Evolutionary conservation across 2,888 invertebrate genomes (phyloP).

Genomic region (Torymus auratus): DNA sequence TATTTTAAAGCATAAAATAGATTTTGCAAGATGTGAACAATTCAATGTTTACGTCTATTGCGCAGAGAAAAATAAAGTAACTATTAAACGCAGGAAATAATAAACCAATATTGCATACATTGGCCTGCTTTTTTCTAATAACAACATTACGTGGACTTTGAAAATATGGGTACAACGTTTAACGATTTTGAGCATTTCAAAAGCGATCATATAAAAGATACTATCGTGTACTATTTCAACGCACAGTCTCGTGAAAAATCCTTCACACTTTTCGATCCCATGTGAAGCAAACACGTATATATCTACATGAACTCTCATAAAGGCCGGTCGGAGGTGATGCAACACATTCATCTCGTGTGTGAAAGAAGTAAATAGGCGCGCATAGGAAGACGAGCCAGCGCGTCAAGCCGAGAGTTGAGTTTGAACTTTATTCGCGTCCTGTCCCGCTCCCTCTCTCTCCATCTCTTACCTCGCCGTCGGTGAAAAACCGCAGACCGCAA

Average conservation of each 20-base stretch:
- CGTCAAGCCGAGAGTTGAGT: background rate
- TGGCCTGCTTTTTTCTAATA: background rate
- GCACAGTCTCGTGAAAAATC: conserved; percentile 9
- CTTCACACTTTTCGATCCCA: background rate
- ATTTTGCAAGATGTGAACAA: too few species aligned
- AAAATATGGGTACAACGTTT: too few species aligned
- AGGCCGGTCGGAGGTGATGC: background rate
- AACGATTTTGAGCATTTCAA: conserved; percentile 9
- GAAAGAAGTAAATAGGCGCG: too few species aligned
- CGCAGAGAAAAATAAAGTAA: background rate
- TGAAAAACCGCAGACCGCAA: conserved; percentile 46
- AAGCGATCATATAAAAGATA: conserved; percentile 16
- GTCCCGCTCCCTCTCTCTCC: too few species aligned
- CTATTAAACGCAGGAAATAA: conserved; percentile 17
- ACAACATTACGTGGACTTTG: background rate
- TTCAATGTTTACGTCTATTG: too few species aligned
- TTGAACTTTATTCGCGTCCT: conserved; percentile 21
- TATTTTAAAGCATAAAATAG: too few species aligned
- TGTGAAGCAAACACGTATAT: background rate
- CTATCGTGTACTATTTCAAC: background rate
- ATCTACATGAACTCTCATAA: background rate
- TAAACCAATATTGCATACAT: background rate
- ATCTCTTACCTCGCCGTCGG: background rate
- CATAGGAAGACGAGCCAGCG: too few species aligned
- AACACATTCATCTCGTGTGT: background rate